Conservation (phyloP, 2,797 vertebrate genomes). For the Craterocephalus amniculus region DNA sequence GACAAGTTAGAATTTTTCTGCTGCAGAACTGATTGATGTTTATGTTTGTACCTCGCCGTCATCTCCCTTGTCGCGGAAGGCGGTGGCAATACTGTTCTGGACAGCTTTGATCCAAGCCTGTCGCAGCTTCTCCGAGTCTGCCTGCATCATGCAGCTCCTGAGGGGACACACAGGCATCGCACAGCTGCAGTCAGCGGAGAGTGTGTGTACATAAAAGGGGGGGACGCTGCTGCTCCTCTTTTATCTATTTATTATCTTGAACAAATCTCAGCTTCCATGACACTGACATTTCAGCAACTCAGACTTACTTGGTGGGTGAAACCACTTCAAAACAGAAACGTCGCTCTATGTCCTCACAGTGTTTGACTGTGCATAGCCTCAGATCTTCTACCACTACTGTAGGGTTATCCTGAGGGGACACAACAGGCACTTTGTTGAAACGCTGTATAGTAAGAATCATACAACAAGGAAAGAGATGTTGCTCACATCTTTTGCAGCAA, state of each 20-base stretch:
- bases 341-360: slow-evolving; percentile 95
- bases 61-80: slow-evolving; percentile 94
- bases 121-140: slow-evolving; percentile 95
- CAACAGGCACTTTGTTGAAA: slow-evolving; percentile 10
- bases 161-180: slow-evolving; percentile 37
- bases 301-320: slow-evolving; percentile 96
- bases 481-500: not conserved
- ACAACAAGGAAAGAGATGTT: not conserved
- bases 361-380: slow-evolving; percentile 95
- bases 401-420: slow-evolving; percentile 88
- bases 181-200: slow-evolving; percentile 36
- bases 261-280: slow-evolving; percentile 30
- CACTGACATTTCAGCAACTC: slow-evolving; percentile 9
- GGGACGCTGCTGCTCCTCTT: slow-evolving; percentile 20
- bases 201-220: not conserved
- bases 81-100: slow-evolving; percentile 97
- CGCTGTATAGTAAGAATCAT: not conserved
- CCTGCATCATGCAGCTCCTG: slow-evolving; percentile 99
- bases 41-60: slow-evolving; percentile 86
- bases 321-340: slow-evolving; percentile 99
- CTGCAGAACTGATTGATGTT: not conserved
- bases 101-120: slow-evolving; percentile 98
- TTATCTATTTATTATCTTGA: slow-evolving; percentile 13
- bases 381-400: slow-evolving; percentile 98
- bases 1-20: not conserved